Evolutionary conservation across 2,888 invertebrate species (phyloP), one percentile per base, ranked within the genome.

Genomic region (Hirudinaria manillensis): DNA sequence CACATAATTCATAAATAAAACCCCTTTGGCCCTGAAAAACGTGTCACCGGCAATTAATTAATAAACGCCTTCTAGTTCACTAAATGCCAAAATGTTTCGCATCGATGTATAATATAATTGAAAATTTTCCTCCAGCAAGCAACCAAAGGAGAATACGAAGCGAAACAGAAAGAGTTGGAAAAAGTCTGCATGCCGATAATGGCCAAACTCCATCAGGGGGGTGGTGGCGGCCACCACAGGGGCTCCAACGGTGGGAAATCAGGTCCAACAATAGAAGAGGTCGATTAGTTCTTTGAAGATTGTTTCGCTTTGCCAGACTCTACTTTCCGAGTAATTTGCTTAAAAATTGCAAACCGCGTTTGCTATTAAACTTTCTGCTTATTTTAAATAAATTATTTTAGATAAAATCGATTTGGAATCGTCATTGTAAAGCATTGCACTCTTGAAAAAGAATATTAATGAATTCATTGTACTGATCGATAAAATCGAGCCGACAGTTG

Each of bases 161-260:
- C 93, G 87, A 93, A 94, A 85, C 93, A 94, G 87, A 96, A 96
- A 87, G 95, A 96, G 86, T 86, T 96, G 82, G 95, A 96, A 87
- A 89, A 89, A 76, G 88, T 95, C 70, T 95, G 94, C 89, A 93
- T 92, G 86, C 95, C 95, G 36, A 94, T 96, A 86, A 92, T 96
- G 85, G 93, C 94, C 77, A 95, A 94, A 88, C 86, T 97, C 87
- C 94, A 95, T 89, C 93, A 93, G 87, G 92, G 78, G 3, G 81
- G 81, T 56, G 84, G 83, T 70, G 83, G 82, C 65, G 81, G 80
- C 19, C 55, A 38, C n/a, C 55, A 76, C 19, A 32, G 72, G 24
- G 34, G 53, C 29, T 32, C 29, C n/a, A 55, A 29, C 7, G 61
- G 27, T 19, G 61, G 53, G 19, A 29, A 61, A 19, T 29, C 36